phyloP scores from a whole-genome alignment of 2,888 invertebrate species.

The Tillus elongatus region DNA sequence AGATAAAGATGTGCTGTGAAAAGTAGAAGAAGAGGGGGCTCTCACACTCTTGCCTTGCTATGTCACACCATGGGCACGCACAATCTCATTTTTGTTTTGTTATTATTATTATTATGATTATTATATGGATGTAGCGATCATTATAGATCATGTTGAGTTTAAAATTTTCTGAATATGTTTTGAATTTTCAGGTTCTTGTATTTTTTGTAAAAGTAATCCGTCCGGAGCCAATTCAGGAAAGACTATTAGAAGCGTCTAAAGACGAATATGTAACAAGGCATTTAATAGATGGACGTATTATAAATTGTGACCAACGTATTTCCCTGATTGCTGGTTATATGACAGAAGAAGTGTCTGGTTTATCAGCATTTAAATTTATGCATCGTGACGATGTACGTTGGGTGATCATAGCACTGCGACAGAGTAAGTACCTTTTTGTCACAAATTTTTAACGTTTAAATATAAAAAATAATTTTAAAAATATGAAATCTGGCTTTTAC shows the following conservation, averaged over 20 bases:
- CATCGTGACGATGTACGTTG: slow-evolving; percentile 82
- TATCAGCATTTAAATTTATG: slow-evolving; percentile 83
- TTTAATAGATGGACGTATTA: slow-evolving; percentile 78
- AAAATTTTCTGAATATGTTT: too few relatives aligned
- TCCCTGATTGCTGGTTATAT: slow-evolving; percentile 82
- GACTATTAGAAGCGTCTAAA: slow-evolving; percentile 57
- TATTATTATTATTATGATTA: too few relatives aligned
- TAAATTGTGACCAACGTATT: slow-evolving; percentile 85
- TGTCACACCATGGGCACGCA: too few relatives aligned
- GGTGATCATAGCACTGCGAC: slow-evolving; percentile 77
- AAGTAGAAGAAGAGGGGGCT: too few relatives aligned
- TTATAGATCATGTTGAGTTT: too few relatives aligned
- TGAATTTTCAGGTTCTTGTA: slow-evolving; percentile 49
- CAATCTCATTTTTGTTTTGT: too few relatives aligned
- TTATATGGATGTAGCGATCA: too few relatives aligned
- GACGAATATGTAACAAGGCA: slow-evolving; percentile 88
- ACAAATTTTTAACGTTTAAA: neutral
- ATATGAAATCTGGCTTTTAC: too few relatives aligned
- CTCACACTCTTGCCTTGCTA: too few relatives aligned
- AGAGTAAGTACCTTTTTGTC: slow-evolving; percentile 52
- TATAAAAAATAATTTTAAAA: too few relatives aligned
- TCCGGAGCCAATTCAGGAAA: slow-evolving; percentile 59
- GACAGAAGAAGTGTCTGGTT: slow-evolving; percentile 80
- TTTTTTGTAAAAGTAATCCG: slow-evolving; percentile 65
- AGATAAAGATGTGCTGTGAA: too few relatives aligned